Conservation (phyloP, 2,888 invertebrate genomes). For the Plagodis pulveraria region DNA sequence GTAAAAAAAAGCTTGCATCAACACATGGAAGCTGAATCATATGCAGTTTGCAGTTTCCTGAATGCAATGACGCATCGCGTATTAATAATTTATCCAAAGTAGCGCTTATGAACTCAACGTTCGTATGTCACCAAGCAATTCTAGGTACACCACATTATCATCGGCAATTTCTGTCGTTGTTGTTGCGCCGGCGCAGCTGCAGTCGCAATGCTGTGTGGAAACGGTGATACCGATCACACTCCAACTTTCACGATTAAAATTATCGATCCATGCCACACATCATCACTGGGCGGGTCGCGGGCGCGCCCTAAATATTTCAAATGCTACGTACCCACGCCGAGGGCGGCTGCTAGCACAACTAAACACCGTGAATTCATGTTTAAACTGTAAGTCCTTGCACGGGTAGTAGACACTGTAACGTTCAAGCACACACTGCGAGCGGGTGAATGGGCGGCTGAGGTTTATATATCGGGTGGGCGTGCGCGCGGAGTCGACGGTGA, state of each 20-base stretch:
- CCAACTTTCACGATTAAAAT: slow-evolving; percentile 57
- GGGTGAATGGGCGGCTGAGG: slow-evolving; percentile 82
- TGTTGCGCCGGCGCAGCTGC: slow-evolving; percentile 52
- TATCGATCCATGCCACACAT: slow-evolving; percentile 49
- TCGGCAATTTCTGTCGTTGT: slow-evolving; percentile 62
- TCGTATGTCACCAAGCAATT: slow-evolving; percentile 36
- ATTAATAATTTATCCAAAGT: slow-evolving; percentile 3
- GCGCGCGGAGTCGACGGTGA: slow-evolving; percentile 70
- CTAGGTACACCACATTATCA: slow-evolving; percentile 57
- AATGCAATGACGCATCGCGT: slow-evolving; percentile 12
- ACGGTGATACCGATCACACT: slow-evolving; percentile 60
- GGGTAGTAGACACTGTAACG: slow-evolving; percentile 81
- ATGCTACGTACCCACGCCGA: slow-evolving; percentile 88
- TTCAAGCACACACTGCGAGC: slow-evolving; percentile 83
- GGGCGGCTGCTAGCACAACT: slow-evolving; percentile 86
- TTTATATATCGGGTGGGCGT: slow-evolving; percentile 81
- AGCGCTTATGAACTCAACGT: slow-evolving; percentile 16
- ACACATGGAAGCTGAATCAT: slow-evolving; percentile 25
- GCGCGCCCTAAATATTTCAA: slow-evolving; percentile 77
- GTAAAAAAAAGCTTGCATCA: slow-evolving; percentile 13
- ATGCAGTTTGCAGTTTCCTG: slow-evolving; percentile 19
- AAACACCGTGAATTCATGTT: slow-evolving; percentile 84
- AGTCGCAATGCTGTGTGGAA: slow-evolving; percentile 52
- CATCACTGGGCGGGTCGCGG: slow-evolving; percentile 49
- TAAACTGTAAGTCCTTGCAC: slow-evolving; percentile 80